Evolutionary conservation across 35 echinoderm and acorn worm species (phyloP), one percentile per base, ranked within the genome.

Genomic region (Anneissia japonica): DNA sequence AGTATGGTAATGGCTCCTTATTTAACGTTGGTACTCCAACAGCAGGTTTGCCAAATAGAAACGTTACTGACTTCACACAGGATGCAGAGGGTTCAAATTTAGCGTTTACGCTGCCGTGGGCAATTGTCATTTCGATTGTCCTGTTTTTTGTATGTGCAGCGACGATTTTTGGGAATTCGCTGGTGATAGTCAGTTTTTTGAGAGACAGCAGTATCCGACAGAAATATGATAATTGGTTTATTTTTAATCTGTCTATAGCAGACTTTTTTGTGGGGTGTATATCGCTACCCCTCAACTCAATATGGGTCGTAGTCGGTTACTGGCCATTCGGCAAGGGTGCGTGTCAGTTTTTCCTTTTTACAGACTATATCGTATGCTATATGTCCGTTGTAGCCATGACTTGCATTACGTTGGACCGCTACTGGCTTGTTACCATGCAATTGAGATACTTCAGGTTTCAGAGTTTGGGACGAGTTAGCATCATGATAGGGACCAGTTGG

Each of bases 241-340:
- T 89, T 41, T 34, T 89, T 4, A 89, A 83, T n/a, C 30, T 89
- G 30, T 82, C 79, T 35, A 14, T 89, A 29, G 87, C 87, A 0
- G 87, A 89, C 30, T 38, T 89, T 30, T 33, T 89, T 9, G 87
- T 89, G 11, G 87, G 87, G 2, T 29, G 23, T 1, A 74, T 83
- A 21, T 82, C 81, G 16, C 38, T 89, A n/a, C 87, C 87, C 13
- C 79, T 89, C 30, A 76, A 89, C 37, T 76, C 74, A 12, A 12
- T 82, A 0, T 81, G 32, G 9, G 46, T 74, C 31, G 31, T 74
- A 17, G 26, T 40, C 38, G 87, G 81, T 28, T 38, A 74, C 38
- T 89, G 87, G 87, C 79, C 87, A 17, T 89, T 89, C 35, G 87
- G 87, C 30, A 72, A 83, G 29, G 73, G 37, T 36, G 81, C 32